These are phyloP conservation scores for Sitta europaea DNA, from an alignment of 2,113 vertebrate genomes.

Conservation along the genomic window DNA sequence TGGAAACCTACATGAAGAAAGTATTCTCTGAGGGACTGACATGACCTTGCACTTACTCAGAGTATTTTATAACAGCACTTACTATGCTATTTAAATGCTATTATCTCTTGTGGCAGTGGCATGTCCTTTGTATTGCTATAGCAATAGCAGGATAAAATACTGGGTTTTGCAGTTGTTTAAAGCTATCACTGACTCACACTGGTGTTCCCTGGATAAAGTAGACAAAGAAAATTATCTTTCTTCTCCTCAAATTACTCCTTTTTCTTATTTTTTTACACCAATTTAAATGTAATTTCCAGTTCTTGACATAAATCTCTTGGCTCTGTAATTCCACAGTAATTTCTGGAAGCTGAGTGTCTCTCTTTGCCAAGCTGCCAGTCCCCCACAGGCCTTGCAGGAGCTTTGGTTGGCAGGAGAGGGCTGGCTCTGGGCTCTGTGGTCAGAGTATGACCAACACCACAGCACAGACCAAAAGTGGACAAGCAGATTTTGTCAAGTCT, in stretches of 20 bases:
- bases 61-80: not conserved
- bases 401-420: fast-evolving
- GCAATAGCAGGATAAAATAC: not conserved
- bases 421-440: not conserved
- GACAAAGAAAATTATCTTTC: not conserved
- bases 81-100: not conserved
- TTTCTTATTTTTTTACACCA: not conserved
- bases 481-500: not conserved
- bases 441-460: fast-evolving
- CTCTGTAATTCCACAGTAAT: not conserved
- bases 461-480: fast-evolving
- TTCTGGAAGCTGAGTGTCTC: not conserved
- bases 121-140: not conserved
- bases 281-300: not conserved
- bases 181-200: not conserved
- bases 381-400: fast-evolving
- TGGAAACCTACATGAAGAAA: not conserved
- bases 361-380: not conserved
- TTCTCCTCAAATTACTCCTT: not conserved
- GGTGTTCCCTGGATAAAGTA: not conserved
- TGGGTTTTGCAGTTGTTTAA: not conserved
- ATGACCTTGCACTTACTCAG: not conserved
- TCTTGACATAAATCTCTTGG: not conserved
- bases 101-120: not conserved
- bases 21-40: not conserved